These are phyloP conservation scores for Hirundo rustica DNA, from an alignment of 2,797 vertebrate genomes.

Conservation along the genomic window DNA sequence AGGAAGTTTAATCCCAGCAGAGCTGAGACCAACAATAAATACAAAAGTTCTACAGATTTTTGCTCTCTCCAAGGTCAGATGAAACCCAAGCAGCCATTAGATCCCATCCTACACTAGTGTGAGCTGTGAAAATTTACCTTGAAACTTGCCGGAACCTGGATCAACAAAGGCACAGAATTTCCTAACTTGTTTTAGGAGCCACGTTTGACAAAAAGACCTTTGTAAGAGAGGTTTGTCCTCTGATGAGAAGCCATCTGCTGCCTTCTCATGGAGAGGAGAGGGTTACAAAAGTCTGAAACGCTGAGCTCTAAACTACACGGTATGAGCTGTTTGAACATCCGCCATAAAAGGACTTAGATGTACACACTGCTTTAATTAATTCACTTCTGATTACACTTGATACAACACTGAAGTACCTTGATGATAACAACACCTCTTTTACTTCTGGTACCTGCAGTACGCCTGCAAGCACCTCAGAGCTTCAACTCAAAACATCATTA, in stretches of 20 bases:
- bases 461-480: constrained; percentile 29
- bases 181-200: not conserved
- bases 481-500: constrained; percentile 30
- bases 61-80: not conserved
- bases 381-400: constrained; percentile 20
- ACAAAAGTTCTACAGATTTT: not conserved
- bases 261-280: not conserved
- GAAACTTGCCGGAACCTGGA: accelerated
- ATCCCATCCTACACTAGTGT: not conserved
- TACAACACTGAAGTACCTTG: not conserved
- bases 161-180: not conserved
- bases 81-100: not conserved
- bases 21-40: not conserved
- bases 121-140: not conserved
- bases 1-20: not conserved
- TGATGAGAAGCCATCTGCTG: not conserved
- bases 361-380: constrained; percentile 30
- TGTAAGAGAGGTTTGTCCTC: not conserved
- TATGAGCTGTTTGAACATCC: not conserved
- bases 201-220: not conserved
- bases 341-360: not conserved
- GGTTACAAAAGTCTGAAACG: not conserved
- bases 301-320: not conserved
- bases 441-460: constrained; percentile 12
- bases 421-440: constrained; percentile 35